phyloP scores from a whole-genome alignment of 2,797 vertebrate species.

The Tragopan temminckii region DNA sequence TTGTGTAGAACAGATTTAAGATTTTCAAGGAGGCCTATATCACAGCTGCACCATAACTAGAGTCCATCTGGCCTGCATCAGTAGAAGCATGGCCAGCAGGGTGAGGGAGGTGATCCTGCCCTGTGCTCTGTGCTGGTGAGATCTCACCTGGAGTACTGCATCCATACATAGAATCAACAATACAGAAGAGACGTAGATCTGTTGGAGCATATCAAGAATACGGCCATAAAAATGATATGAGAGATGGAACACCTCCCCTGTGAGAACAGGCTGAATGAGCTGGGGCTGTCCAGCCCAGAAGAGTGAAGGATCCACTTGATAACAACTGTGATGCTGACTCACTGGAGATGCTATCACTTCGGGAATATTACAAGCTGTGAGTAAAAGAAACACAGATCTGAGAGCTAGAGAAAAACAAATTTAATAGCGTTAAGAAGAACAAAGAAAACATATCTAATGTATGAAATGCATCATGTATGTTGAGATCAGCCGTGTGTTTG shows the following conservation, averaged over 20 bases:
- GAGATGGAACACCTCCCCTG: too few relatives aligned
- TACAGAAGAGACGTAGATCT: too few relatives aligned
- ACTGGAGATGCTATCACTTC: too few relatives aligned
- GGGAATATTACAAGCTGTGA: too few relatives aligned
- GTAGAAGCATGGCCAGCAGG: background rate
- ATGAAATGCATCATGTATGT: background rate
- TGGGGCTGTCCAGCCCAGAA: background rate
- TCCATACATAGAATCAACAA: too few relatives aligned
- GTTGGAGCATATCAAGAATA: too few relatives aligned
- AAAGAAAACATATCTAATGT: background rate
- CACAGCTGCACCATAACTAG: background rate
- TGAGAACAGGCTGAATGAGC: too few relatives aligned
- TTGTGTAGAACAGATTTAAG: background rate
- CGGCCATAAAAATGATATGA: too few relatives aligned
- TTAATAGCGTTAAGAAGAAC: background rate
- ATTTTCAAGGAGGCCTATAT: background rate
- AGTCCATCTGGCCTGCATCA: background rate
- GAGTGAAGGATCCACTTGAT: background rate
- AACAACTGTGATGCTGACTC: background rate
- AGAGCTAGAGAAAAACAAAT: background rate
- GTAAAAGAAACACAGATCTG: background rate
- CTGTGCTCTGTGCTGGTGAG: too few relatives aligned
- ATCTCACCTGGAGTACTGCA: too few relatives aligned
- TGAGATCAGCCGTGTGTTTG: background rate
- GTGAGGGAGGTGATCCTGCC: too few relatives aligned